Conservation (phyloP, 2,888 invertebrate species). For the Priocnemis perturbator region DNA sequence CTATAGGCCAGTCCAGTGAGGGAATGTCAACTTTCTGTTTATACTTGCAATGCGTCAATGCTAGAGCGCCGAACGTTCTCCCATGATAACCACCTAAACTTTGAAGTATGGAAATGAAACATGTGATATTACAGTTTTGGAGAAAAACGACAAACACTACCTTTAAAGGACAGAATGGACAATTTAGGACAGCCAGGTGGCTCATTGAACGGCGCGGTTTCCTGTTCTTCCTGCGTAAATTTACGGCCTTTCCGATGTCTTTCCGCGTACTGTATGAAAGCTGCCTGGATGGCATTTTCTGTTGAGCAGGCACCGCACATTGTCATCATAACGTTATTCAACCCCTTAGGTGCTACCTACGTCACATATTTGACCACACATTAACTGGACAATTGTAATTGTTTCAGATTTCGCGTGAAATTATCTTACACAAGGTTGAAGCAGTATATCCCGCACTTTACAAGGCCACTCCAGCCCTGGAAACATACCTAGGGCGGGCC, state of each 20-base stretch:
- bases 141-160: slow-evolving; percentile 12
- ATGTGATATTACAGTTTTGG: too few relatives aligned
- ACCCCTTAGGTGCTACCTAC: slow-evolving; percentile 40
- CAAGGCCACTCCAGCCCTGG: slow-evolving; percentile 39
- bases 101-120: too few relatives aligned
- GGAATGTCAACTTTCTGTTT: slow-evolving; percentile 34
- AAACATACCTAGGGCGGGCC: slow-evolving; percentile 36
- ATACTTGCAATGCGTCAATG: slow-evolving; percentile 31
- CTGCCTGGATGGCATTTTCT: slow-evolving; percentile 39
- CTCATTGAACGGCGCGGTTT: slow-evolving; percentile 25
- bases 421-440: slow-evolving; percentile 39
- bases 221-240: slow-evolving; percentile 29
- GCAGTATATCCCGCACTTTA: slow-evolving; percentile 37
- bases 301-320: slow-evolving; percentile 31
- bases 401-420: not conserved
- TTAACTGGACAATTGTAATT: too few relatives aligned
- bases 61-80: slow-evolving; percentile 37
- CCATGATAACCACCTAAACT: slow-evolving; percentile 39
- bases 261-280: slow-evolving; percentile 38
- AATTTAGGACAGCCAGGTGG: slow-evolving; percentile 40
- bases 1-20: slow-evolving; percentile 37
- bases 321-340: slow-evolving; percentile 32
- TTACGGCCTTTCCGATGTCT: slow-evolving; percentile 15
- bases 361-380: too few relatives aligned
- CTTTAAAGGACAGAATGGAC: slow-evolving; percentile 38